These are phyloP conservation scores for Paratilapia polleni DNA, from an alignment of 2,113 vertebrate genomes.

Conservation along the genomic window DNA sequence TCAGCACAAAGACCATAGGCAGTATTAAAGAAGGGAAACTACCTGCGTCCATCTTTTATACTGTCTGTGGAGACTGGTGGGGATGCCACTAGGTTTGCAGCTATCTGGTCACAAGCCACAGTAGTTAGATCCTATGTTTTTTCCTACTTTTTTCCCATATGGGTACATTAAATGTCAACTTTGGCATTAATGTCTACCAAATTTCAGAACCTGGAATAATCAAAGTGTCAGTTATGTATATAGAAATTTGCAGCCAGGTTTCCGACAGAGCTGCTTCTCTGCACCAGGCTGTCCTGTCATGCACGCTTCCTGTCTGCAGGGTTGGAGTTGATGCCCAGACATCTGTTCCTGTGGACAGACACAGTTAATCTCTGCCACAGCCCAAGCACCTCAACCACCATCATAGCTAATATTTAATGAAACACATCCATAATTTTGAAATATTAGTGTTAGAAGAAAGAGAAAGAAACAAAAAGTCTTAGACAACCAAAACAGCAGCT, in stretches of 20 bases:
- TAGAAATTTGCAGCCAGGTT: conserved; percentile 31
- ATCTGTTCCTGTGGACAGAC: conserved; percentile 61
- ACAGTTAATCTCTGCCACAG: conserved; percentile 14
- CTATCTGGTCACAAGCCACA: too few relatives aligned
- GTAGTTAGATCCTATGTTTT: neutral
- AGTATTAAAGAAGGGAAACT: too few relatives aligned
- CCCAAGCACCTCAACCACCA: neutral
- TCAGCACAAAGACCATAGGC: too few relatives aligned
- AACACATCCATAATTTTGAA: neutral
- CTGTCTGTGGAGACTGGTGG: too few relatives aligned
- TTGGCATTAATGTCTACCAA: neutral
- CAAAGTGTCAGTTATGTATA: conserved; percentile 4
- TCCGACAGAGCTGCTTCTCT: conserved; percentile 36
- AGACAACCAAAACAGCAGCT: neutral
- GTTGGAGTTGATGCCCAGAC: conserved; percentile 47
- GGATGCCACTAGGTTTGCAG: too few relatives aligned
- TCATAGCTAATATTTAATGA: neutral
- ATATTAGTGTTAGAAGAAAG: neutral
- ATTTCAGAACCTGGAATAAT: neutral
- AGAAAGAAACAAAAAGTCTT: neutral
- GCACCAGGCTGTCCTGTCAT: conserved; percentile 35
- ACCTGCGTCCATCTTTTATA: too few relatives aligned
- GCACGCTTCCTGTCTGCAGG: conserved; percentile 65
- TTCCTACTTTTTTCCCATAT: too few relatives aligned
- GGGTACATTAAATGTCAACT: neutral